These are phyloP conservation scores for Neelides sp. DNA, from an alignment of 1,140 invertebrate species.

Conservation along the genomic window DNA sequence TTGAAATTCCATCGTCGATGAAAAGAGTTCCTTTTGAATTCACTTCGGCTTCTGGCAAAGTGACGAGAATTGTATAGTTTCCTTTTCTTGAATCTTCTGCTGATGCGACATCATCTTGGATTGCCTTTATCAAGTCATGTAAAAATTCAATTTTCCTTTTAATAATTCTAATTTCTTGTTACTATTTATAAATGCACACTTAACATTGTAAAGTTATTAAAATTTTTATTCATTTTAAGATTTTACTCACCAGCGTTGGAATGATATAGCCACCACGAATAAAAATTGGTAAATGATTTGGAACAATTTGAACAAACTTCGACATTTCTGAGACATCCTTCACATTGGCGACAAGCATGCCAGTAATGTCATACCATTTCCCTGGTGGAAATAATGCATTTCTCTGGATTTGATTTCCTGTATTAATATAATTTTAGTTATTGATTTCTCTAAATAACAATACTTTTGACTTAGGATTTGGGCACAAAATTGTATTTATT, in stretches of 20 bases:
- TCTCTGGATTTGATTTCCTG: no score
- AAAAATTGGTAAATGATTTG: slow-evolving; percentile 17
- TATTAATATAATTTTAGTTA: no score
- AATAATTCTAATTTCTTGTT: background rate
- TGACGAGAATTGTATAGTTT: slow-evolving; percentile 12
- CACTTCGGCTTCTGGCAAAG: background rate
- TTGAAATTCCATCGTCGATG: slow-evolving; percentile 13
- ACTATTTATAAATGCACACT: background rate
- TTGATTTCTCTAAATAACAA: no score
- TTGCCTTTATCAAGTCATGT: background rate
- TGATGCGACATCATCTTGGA: background rate
- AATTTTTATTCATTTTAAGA: background rate
- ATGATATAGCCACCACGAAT: slow-evolving; percentile 14
- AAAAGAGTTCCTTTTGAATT: slow-evolving; percentile 1
- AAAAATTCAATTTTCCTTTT: background rate
- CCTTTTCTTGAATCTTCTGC: background rate
- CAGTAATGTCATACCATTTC: slow-evolving; percentile 15
- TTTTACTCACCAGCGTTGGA: slow-evolving; percentile 12
- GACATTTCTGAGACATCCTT: no score
- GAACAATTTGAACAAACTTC: no score
- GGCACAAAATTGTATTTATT: background rate
- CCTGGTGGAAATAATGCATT: slow-evolving; percentile 16
- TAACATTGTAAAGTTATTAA: background rate
- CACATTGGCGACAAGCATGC: slow-evolving; percentile 9
- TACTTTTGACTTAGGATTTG: background rate